Evolutionary conservation across 2,113 vertebrate species (phyloP), one percentile per base, ranked within the genome.

Genomic region (Candoia aspera): DNA sequence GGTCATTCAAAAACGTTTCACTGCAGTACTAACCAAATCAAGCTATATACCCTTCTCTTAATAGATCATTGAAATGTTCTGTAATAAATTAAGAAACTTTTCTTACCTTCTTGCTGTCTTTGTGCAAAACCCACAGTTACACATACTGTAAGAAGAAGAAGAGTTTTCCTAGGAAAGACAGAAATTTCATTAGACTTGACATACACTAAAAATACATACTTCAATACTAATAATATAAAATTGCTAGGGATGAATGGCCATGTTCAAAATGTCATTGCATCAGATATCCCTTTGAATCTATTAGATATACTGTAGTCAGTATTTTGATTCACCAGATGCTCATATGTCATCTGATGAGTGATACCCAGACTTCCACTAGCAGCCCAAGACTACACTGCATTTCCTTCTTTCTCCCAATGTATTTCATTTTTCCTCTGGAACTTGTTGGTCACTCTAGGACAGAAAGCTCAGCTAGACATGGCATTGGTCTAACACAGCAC

Each of bases 101-200:
- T 93, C 97, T 98, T 95, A 98, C 98, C 98, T 98, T 96, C 96
- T 95, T 97, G 97, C 95, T 97, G 97, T 94, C 97, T 97, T 97
- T 98, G 97, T 96, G 97, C 97, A 97, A 97, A 96, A 95, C 97
- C 96, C 93, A 97, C 97, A 96, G 97, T 97, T 96, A 97, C 94
- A 96, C 99, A 99, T 99, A 98, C 96, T 97, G 98, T 97, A 97
- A 99, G 96, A 96, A 98, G 96, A 95, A 98, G 96, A 95, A 99
- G 93, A 95, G 97, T 96, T 98, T 98, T 99, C 98, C 99, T 99
- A 84, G n/a, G 97, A 91, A 33, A 54, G 79, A 95, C 55, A 24
- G 21, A 60, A 42, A 85, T 26, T 62, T 29, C 26, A 84, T 88
- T 88, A 87, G 53, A 49, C 58, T 91, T 37, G 26, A 87, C 2